Evolutionary conservation across 2,888 invertebrate genomes (phyloP).

Genomic region (Apamea monoglypha): DNA sequence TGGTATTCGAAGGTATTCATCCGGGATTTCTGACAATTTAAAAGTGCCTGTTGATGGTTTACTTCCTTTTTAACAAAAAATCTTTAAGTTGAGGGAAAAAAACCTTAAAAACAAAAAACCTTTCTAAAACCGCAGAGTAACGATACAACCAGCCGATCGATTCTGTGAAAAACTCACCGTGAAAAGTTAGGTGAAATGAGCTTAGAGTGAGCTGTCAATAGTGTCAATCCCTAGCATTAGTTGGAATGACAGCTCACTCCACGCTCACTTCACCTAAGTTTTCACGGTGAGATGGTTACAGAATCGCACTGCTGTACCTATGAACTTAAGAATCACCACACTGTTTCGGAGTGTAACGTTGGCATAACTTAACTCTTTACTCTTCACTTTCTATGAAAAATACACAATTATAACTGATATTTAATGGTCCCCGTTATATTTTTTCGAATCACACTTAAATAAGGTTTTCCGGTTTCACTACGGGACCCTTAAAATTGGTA

Average conservation of each 20-base stretch:
- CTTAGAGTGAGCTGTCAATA: too few relatives aligned
- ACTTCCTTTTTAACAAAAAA: not conserved
- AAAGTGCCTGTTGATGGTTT: not conserved
- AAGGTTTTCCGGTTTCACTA: not conserved
- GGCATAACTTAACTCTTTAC: not conserved
- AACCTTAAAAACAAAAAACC: too few relatives aligned
- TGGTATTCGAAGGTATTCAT: not conserved
- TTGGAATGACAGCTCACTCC: too few relatives aligned
- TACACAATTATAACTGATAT: not conserved
- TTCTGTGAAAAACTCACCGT: too few relatives aligned
- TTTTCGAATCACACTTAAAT: not conserved
- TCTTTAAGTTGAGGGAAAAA: not conserved
- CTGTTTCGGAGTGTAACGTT: not conserved
- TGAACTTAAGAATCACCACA: not conserved
- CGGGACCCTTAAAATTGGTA: conserved; percentile 10
- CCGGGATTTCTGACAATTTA: not conserved
- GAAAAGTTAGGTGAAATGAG: too few relatives aligned
- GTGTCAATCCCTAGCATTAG: too few relatives aligned
- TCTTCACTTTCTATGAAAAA: not conserved
- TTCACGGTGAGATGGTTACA: too few relatives aligned
- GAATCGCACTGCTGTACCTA: too few relatives aligned
- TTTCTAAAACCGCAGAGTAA: not conserved
- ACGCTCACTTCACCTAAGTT: too few relatives aligned
- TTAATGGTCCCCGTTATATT: not conserved
- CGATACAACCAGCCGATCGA: not conserved